These are phyloP conservation scores for Phyllotis vaccarum DNA, from an alignment of 2,797 vertebrate genomes.

Conservation along the genomic window DNA sequence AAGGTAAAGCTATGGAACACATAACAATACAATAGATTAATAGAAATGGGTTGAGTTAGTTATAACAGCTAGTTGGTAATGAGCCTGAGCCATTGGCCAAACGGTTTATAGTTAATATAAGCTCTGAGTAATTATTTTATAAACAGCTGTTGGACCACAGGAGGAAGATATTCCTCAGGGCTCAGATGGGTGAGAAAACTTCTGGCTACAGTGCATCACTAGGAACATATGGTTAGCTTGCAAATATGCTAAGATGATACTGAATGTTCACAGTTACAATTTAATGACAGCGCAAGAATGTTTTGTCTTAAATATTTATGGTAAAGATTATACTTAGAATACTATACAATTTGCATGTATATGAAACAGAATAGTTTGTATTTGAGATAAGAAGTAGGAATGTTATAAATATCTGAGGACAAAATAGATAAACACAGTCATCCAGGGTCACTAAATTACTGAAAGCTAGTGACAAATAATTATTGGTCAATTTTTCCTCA, in stretches of 20 bases:
- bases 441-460: background rate
- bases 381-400: background rate
- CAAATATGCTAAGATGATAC: background rate
- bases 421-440: background rate
- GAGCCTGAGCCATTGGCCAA: too few species aligned
- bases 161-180: too few species aligned
- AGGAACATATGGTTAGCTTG: background rate
- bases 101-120: too few species aligned
- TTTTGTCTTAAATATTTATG: background rate
- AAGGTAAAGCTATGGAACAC: too few species aligned
- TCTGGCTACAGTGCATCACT: background rate
- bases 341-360: background rate
- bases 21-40: too few species aligned
- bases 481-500: conserved; percentile 6
- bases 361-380: background rate
- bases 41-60: too few species aligned
- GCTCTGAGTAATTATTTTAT: too few species aligned
- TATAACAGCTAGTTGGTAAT: too few species aligned
- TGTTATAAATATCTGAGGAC: background rate
- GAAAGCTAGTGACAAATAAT: background rate
- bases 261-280: background rate
- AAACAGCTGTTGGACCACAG: too few species aligned
- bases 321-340: background rate
- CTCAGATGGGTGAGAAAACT: too few species aligned
- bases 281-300: background rate